A percentile compares a stretch with the other conserved stretches of the same genome.
Evolutionary conservation across 2,797 vertebrate genomes (phyloP).

Genomic region (Eupleurogrammus muticus): DNA sequence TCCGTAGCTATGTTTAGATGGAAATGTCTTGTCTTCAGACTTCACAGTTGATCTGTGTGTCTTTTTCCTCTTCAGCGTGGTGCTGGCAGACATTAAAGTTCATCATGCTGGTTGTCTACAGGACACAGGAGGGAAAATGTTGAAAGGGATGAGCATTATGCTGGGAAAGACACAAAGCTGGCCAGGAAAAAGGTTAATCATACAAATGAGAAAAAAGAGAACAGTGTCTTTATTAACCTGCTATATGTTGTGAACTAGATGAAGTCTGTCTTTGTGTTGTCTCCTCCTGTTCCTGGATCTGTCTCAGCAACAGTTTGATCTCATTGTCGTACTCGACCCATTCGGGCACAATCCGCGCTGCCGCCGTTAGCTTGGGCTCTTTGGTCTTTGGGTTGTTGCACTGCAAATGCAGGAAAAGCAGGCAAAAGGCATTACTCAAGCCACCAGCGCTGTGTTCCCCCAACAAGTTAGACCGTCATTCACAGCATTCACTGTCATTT

Average conservation of each 20-base stretch:
- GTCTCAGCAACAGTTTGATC: slow-evolving; percentile 87
- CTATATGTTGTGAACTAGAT: slow-evolving; percentile 58
- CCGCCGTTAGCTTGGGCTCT: slow-evolving; percentile 95
- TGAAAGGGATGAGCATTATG: slow-evolving; percentile 28
- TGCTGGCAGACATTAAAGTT: slow-evolving; percentile 87
- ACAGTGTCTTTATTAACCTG: slow-evolving; percentile 42
- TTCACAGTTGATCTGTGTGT: slow-evolving; percentile 67
- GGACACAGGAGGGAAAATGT: slow-evolving; percentile 37
- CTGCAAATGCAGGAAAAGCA: slow-evolving; percentile 74
- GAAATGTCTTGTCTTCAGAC: slow-evolving; percentile 70
- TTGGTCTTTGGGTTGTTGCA: slow-evolving; percentile 99
- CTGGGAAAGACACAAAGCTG: slow-evolving; percentile 8
- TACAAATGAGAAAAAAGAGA: background rate
- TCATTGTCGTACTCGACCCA: slow-evolving; percentile 93
- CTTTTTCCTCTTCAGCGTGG: slow-evolving; percentile 56
- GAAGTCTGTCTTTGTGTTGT: slow-evolving; percentile 26
- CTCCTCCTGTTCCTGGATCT: slow-evolving; percentile 76
- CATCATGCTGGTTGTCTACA: slow-evolving; percentile 87
- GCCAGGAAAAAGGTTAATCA: slow-evolving; percentile 9
- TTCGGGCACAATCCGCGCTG: slow-evolving; percentile 93
- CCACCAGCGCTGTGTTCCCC: slow-evolving; percentile 50
- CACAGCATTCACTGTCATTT: slow-evolving; percentile 62
- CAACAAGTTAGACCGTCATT: slow-evolving; percentile 49
- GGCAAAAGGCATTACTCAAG: slow-evolving; percentile 50
- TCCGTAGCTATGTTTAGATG: slow-evolving; percentile 68